Conservation (phyloP, 2,113 vertebrate species). For the Corythornis madagascariensis region DNA sequence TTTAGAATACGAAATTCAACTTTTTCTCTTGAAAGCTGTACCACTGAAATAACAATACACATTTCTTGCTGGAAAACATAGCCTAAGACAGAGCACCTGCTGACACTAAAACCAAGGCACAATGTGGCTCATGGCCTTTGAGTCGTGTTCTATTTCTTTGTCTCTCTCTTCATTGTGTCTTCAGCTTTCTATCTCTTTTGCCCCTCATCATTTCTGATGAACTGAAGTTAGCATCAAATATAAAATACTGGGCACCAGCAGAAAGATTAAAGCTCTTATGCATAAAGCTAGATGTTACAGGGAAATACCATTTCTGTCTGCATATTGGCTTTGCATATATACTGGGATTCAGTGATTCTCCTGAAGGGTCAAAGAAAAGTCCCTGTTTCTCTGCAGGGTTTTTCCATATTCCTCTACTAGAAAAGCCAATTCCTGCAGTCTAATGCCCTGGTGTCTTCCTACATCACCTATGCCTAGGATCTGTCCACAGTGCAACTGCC, state of each 20-base stretch:
- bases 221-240: not conserved
- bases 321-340: not conserved
- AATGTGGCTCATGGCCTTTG: not conserved
- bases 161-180: not conserved
- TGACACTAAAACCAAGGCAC: not conserved
- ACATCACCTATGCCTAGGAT: not conserved
- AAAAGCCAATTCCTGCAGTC: not conserved
- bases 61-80: not conserved
- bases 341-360: not conserved
- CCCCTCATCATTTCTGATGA: not conserved
- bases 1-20: not conserved
- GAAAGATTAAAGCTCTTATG: not conserved
- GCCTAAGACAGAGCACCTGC: not conserved
- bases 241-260: not conserved
- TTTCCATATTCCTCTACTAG: not conserved
- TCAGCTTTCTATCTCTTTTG: not conserved
- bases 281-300: not conserved
- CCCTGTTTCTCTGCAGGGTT: not conserved
- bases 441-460: not conserved
- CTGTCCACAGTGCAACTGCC: not conserved
- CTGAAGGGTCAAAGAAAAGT: not conserved
- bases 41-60: not conserved
- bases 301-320: not conserved
- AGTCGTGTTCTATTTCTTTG: not conserved
- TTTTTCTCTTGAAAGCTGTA: not conserved